Evolutionary conservation across 2,888 invertebrate species (phyloP).

Genomic region (Habrosyne pyritoides): DNA sequence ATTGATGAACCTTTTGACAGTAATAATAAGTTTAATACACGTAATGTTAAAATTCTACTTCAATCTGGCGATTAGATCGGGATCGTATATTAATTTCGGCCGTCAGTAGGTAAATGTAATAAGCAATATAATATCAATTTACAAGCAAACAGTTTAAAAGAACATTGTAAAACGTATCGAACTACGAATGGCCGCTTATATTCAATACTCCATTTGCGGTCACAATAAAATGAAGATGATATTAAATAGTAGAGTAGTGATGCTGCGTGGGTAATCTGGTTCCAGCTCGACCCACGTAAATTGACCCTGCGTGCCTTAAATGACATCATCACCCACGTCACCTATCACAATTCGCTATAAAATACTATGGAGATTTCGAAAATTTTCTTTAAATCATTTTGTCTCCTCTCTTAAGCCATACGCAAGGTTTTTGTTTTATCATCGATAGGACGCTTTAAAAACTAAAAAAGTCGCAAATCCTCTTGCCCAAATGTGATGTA

Average conservation of each 20-base stretch:
- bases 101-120: too few relatives aligned
- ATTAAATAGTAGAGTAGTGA: not conserved
- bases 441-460: too few relatives aligned
- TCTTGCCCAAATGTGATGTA: too few relatives aligned
- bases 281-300: not conserved
- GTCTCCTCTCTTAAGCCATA: not conserved
- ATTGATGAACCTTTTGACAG: too few relatives aligned
- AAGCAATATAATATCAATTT: too few relatives aligned
- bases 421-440: too few relatives aligned
- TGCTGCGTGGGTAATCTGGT: constrained; percentile 4
- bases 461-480: too few relatives aligned
- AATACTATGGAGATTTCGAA: not conserved
- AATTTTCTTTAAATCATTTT: not conserved
- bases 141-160: not conserved
- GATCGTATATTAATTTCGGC: too few relatives aligned
- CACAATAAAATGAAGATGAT: not conserved
- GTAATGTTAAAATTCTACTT: too few relatives aligned
- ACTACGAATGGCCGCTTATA: not conserved
- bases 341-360: not conserved
- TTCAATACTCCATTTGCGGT: not conserved
- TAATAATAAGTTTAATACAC: too few relatives aligned
- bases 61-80: too few relatives aligned
- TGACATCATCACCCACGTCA: constrained; percentile 9
- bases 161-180: not conserved
- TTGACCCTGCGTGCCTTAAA: constrained; percentile 2